These are phyloP conservation scores for Cordylochernes scorpioides DNA, from an alignment of 2,888 invertebrate genomes.

Conservation along the genomic window DNA sequence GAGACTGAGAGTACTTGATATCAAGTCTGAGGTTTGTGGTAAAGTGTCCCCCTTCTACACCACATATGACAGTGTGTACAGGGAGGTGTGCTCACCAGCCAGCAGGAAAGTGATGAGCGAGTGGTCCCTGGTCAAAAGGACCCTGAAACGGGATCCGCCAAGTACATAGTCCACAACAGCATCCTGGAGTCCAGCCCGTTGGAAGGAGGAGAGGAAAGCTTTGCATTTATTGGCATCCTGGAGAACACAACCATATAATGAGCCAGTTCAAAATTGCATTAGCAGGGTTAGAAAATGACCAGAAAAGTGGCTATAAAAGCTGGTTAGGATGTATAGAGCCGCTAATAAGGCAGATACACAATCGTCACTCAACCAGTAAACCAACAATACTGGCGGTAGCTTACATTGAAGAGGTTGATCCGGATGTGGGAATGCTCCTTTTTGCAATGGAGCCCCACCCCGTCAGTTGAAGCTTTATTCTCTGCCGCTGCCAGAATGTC, in stretches of 20 bases:
- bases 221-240: constrained; percentile 51
- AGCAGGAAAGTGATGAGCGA: constrained; percentile 79
- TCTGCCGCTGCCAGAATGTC: constrained; percentile 78
- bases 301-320: too few relatives aligned
- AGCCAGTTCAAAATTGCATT: too few relatives aligned
- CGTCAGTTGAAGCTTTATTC: constrained; percentile 61
- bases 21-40: too few relatives aligned
- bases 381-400: too few relatives aligned
- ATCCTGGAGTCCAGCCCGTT: constrained; percentile 62
- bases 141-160: constrained; percentile 69
- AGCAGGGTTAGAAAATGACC: too few relatives aligned
- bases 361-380: too few relatives aligned
- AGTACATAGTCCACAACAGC: constrained; percentile 89
- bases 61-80: too few relatives aligned
- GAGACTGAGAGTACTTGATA: too few relatives aligned
- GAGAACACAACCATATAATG: constrained; percentile 1
- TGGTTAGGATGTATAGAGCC: too few relatives aligned
- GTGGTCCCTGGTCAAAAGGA: constrained; percentile 81
- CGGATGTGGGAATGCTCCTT: constrained; percentile 56
- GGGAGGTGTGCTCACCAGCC: constrained; percentile 30
- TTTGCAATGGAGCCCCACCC: constrained; percentile 53
- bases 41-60: too few relatives aligned
- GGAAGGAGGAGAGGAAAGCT: constrained; percentile 74
- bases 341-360: too few relatives aligned
- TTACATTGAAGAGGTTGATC: too few relatives aligned